phyloP scores from a whole-genome alignment of 1,140 invertebrate species.

The Saccostrea echinata region DNA sequence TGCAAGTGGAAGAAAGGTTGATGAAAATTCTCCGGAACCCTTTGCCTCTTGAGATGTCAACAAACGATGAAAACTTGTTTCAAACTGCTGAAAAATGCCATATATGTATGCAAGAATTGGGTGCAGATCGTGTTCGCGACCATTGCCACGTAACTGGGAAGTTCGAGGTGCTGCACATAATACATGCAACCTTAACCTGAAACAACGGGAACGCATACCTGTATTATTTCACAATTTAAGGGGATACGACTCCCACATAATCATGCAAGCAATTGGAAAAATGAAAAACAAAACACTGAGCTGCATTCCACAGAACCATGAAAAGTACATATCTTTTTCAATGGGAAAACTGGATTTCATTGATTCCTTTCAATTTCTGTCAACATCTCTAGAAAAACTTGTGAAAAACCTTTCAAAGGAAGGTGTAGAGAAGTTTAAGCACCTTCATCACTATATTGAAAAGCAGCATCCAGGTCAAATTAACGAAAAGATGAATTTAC shows the following conservation, averaged over 20 bases:
- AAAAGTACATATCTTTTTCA: conserved; percentile 49
- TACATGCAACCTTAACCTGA: conserved; percentile 55
- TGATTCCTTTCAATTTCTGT: conserved; percentile 50
- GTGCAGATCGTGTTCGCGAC: conserved; percentile 36
- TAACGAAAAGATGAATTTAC: conserved; percentile 11
- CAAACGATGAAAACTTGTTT: conserved; percentile 36
- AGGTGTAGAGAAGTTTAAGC: conserved; percentile 19
- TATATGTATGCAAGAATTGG: conserved; percentile 46
- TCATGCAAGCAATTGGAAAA: conserved; percentile 54
- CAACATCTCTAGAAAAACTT: conserved; percentile 43
- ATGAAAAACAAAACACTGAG: conserved; percentile 45
- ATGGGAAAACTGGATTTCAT: conserved; percentile 53
- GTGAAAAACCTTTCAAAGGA: background rate
- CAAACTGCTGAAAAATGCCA: conserved; percentile 20
- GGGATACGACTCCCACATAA: conserved; percentile 70
- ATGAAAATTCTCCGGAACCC: background rate
- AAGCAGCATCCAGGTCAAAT: background rate
- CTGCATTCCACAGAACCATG: conserved; percentile 48
- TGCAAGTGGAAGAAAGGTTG: conserved; percentile 23
- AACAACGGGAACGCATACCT: conserved; percentile 63
- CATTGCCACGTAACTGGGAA: conserved; percentile 56
- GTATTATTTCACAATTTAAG: conserved; percentile 76
- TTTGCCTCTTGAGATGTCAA: conserved; percentile 36
- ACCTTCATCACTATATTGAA: background rate
- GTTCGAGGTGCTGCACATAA: conserved; percentile 60